Percentiles rank a stretch among this genome's conserved stretches.
phyloP scores from a whole-genome alignment of 2,113 vertebrate genomes.

The Sander vitreus region DNA sequence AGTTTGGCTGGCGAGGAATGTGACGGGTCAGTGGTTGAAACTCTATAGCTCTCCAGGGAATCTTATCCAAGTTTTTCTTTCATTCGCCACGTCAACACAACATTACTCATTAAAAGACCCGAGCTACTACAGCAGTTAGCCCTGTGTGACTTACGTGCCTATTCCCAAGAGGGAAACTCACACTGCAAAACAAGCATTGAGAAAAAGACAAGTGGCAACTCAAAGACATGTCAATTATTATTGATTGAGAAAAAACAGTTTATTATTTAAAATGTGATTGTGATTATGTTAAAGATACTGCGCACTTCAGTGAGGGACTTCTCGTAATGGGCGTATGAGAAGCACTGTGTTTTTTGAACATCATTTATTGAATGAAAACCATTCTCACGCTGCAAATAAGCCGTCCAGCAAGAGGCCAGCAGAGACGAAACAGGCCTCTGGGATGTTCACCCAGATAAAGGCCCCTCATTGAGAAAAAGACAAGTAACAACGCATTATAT shows the following conservation, averaged over 20 bases:
- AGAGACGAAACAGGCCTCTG: conserved; percentile 16
- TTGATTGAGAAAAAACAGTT: too few relatives aligned
- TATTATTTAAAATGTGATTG: too few relatives aligned
- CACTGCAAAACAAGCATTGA: too few relatives aligned
- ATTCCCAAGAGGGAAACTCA: neutral
- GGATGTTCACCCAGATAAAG: conserved; percentile 25
- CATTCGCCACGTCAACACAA: conserved; percentile 31
- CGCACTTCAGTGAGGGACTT: too few relatives aligned
- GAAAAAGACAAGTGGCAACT: too few relatives aligned
- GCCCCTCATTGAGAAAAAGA: conserved; percentile 53
- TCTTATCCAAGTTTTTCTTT: conserved; percentile 26
- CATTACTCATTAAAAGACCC: conserved; percentile 24
- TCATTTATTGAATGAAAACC: too few relatives aligned
- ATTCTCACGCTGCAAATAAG: conserved; percentile 47
- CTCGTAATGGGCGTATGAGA: too few relatives aligned
- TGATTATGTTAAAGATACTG: too few relatives aligned
- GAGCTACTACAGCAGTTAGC: conserved; percentile 31
- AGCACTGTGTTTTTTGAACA: too few relatives aligned
- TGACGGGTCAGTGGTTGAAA: conserved; percentile 22
- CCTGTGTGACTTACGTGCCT: conserved; percentile 21
- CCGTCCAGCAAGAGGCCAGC: conserved; percentile 41
- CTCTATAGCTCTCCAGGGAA: conserved; percentile 4
- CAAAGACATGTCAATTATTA: too few relatives aligned
- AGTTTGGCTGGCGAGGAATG: conserved; percentile 1
- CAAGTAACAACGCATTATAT: conserved; percentile 55